phyloP scores from a whole-genome alignment of 2,797 vertebrate species.

The Helicolenus hilgendorfi region DNA sequence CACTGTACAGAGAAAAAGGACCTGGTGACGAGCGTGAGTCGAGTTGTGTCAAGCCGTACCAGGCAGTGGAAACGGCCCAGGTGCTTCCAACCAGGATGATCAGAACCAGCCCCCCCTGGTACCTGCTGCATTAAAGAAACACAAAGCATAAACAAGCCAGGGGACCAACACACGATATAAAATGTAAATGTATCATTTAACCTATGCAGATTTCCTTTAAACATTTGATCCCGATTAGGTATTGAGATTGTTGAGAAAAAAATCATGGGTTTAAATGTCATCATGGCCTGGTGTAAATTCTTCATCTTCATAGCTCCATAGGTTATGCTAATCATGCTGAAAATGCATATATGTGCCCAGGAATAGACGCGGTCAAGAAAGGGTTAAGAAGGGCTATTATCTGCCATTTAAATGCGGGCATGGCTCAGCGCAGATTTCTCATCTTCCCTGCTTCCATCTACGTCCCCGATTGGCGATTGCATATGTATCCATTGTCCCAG shows the following conservation, averaged over 20 bases:
- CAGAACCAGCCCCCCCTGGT: not conserved
- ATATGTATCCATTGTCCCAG: conserved; percentile 46
- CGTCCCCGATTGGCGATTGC: conserved; percentile 22
- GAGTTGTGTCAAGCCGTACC: no score
- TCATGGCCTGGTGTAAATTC: not conserved
- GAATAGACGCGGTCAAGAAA: not conserved
- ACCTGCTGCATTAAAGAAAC: not conserved
- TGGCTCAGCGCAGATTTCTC: not conserved
- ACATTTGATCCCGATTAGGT: not conserved
- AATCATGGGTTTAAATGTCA: conserved; percentile 30
- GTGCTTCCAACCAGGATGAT: not conserved
- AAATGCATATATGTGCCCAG: not conserved
- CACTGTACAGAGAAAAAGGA: no score
- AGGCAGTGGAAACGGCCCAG: not conserved
- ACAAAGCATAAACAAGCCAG: not conserved
- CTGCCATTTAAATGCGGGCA: not conserved
- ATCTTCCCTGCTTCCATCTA: not conserved
- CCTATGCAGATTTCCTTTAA: not conserved
- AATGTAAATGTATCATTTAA: not conserved
- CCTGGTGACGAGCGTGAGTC: no score
- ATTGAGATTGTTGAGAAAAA: not conserved
- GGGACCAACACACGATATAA: not conserved
- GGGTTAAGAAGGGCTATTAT: conserved; percentile 26
- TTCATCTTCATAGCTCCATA: not conserved
- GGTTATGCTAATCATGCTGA: conserved; percentile 8